Conservation (phyloP, 2,113 vertebrate genomes). For the Felis chaus region DNA sequence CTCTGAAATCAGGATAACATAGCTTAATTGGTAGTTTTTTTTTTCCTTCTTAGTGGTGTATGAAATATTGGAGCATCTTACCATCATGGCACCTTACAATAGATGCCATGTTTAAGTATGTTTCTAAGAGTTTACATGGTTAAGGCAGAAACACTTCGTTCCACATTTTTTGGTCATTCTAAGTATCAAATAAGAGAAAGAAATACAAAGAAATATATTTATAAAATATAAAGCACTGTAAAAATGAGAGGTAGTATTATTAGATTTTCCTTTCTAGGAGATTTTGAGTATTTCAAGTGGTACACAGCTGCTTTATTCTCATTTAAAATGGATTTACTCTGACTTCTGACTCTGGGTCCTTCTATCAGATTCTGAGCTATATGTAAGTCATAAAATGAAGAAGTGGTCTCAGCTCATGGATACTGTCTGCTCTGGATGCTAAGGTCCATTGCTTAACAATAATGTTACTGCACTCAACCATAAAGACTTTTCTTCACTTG, state of each 20-base stretch:
- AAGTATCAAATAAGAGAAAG: constrained; percentile 33
- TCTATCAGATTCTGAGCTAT: neutral
- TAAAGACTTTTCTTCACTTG: neutral
- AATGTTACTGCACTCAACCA: neutral
- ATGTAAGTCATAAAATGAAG: constrained; percentile 23
- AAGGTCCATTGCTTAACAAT: neutral
- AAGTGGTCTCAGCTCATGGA: neutral
- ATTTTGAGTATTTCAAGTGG: constrained; percentile 38
- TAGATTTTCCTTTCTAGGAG: neutral
- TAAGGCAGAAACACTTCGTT: constrained; percentile 8
- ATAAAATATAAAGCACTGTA: neutral
- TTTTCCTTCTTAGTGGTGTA: neutral
- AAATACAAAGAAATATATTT: neutral
- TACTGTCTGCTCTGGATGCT: neutral
- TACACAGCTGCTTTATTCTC: neutral
- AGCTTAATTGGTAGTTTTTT: neutral
- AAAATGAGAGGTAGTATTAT: neutral
- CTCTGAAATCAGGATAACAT: neutral
- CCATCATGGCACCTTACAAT: neutral
- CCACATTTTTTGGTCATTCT: neutral
- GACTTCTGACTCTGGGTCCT: constrained; percentile 8
- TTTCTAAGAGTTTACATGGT: neutral
- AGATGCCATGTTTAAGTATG: neutral
- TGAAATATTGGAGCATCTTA: neutral
- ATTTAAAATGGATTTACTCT: constrained; percentile 48